Evolutionary conservation across 2,888 invertebrate genomes (phyloP).

Genomic region (Lycia hirtaria): DNA sequence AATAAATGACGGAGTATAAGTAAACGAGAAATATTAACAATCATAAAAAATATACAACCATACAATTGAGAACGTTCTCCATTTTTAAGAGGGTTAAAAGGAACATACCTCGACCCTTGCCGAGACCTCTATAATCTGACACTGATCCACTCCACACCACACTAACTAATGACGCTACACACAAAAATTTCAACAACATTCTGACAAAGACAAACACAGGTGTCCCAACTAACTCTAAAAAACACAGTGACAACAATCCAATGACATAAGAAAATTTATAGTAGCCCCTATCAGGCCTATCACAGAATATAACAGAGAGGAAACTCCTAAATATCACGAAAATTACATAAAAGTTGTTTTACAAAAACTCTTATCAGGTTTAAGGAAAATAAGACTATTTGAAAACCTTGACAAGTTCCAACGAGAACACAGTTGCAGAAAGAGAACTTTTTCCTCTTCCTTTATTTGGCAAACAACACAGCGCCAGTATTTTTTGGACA

Average conservation of each 20-base stretch:
- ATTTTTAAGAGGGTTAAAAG: background rate
- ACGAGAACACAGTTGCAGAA: too few species aligned
- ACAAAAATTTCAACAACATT: constrained; percentile 33
- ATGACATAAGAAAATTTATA: constrained; percentile 35
- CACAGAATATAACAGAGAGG: constrained; percentile 4
- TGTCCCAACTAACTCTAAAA: constrained; percentile 11
- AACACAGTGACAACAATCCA: constrained; percentile 25
- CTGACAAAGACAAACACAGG: constrained; percentile 15
- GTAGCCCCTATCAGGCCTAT: constrained; percentile 27
- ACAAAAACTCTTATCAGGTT: too few species aligned
- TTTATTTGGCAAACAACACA: too few species aligned
- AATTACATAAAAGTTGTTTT: too few species aligned
- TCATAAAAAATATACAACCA: too few species aligned
- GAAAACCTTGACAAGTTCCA: too few species aligned
- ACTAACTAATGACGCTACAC: constrained; percentile 14
- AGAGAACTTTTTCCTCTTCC: too few species aligned
- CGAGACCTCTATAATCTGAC: constrained; percentile 10
- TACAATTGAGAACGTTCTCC: too few species aligned
- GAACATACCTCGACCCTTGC: background rate
- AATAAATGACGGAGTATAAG: too few species aligned
- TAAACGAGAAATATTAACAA: too few species aligned
- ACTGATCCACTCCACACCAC: constrained; percentile 11
- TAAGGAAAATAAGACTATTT: background rate
- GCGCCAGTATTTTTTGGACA: too few species aligned
- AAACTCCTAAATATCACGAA: background rate